phyloP scores from a whole-genome alignment of 2,113 vertebrate genomes.

The rabbit (Oryctolagus cuniculus) region DNA sequence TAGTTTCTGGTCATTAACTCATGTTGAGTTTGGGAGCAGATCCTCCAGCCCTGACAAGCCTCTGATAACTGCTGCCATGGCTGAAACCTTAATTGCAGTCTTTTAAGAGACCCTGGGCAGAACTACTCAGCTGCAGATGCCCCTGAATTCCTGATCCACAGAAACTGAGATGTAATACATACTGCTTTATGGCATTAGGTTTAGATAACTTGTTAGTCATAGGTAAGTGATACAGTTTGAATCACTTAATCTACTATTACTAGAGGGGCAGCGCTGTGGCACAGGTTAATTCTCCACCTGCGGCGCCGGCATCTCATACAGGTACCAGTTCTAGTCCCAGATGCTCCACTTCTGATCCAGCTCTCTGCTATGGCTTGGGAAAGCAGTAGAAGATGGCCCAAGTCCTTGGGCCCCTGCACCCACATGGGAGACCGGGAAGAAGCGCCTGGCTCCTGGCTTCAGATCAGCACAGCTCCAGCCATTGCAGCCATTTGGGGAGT shows the following conservation, averaged over 20 bases:
- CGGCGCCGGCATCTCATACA: too few species aligned
- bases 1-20: background rate
- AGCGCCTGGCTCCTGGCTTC: too few species aligned
- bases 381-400: too few species aligned
- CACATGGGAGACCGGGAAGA: too few species aligned
- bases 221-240: background rate
- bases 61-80: background rate
- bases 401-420: too few species aligned
- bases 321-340: too few species aligned
- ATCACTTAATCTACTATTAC: conserved; percentile 29
- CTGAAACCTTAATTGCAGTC: background rate
- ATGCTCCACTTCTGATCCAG: too few species aligned
- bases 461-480: too few species aligned
- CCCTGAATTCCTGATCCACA: conserved; percentile 32
- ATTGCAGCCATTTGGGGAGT: too few species aligned
- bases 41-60: background rate
- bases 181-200: background rate
- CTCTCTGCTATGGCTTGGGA: too few species aligned
- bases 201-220: conserved; percentile 5
- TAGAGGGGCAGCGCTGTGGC: background rate
- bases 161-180: background rate
- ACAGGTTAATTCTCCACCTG: too few species aligned
- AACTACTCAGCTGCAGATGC: background rate
- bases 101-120: background rate
- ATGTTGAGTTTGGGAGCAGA: background rate